Evolutionary conservation across 2,113 vertebrate species (phyloP).

Genomic region (Sinocyclocheilus grahami): DNA sequence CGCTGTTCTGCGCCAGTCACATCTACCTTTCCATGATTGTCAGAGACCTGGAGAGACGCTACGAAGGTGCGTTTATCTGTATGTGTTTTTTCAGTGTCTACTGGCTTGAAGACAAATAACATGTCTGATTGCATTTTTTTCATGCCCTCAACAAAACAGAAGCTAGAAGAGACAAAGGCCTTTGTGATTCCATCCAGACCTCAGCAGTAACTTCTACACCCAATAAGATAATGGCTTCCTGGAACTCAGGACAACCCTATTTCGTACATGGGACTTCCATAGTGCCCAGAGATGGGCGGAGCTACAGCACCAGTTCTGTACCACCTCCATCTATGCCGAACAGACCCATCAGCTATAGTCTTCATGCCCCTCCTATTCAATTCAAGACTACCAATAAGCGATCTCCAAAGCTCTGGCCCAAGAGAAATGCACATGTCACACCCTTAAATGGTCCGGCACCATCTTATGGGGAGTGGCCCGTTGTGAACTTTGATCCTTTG

Average conservation of each 20-base stretch:
- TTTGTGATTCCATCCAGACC: slow-evolving; percentile 32
- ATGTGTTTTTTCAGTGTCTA: not conserved
- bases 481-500: slow-evolving; percentile 62
- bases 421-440: slow-evolving; percentile 74
- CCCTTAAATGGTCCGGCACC: slow-evolving; percentile 72
- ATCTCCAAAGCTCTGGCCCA: slow-evolving; percentile 75
- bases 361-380: slow-evolving; percentile 51
- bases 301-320: slow-evolving; percentile 61
- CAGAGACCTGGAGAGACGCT: slow-evolving; percentile 71
- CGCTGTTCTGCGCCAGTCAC: slow-evolving; percentile 73
- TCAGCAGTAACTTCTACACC: slow-evolving; percentile 44
- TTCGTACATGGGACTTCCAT: slow-evolving; percentile 30
- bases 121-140: not conserved
- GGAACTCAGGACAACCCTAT: slow-evolving; percentile 43
- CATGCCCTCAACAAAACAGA: slow-evolving; percentile 62
- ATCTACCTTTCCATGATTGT: slow-evolving; percentile 71
- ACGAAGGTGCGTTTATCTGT: slow-evolving; percentile 62
- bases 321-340: slow-evolving; percentile 17
- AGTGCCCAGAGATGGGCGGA: slow-evolving; percentile 60
- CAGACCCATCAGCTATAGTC: slow-evolving; percentile 26
- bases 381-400: slow-evolving; percentile 59
- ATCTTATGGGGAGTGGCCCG: slow-evolving; percentile 71
- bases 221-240: slow-evolving; percentile 36
- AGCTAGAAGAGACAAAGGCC: slow-evolving; percentile 61
- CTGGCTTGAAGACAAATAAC: not conserved